Evolutionary conservation across 2,113 vertebrate genomes (phyloP), one percentile per base, ranked within the genome.

Genomic region (Chlorodrepanis virens): DNA sequence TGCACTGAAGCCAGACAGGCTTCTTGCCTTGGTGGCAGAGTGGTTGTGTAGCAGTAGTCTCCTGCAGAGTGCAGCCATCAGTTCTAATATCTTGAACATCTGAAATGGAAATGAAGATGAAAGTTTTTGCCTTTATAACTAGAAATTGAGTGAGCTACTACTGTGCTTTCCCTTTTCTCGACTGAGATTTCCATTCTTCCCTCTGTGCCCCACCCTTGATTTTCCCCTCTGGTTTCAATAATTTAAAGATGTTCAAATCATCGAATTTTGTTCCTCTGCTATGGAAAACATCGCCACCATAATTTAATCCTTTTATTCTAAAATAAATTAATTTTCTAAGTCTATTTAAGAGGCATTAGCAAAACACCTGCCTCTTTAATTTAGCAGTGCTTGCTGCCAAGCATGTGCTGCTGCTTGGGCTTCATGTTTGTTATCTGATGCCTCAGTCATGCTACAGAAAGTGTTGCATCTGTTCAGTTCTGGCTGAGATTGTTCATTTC

Each of bases 401-500:
- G 68, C 64, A 39, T 11, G 56, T 57, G 83, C 83, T 92, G 83
- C 81, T 89, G 10, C 68, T 89, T 72, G 78, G 75, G 71, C 71
- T 86, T 92, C 11, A 1, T 54, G 39, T 90, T 88, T 91, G 72
- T 81, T 87, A 79, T 88, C 60, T 57, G 61, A 65, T 93, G 84
- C 54, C 70, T 90, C 0, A 4, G 56, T 78, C 69, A 54, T 22
- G 27, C 72, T 54, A 56, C 70, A 63, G 49, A 78, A 91, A 79
- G 14, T 28, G 12, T 83, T 92, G 39, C 59, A 77, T 92, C 86
- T 94, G 74, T 83, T 89, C 71, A 40, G 20, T 63, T 77, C 83
- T 83, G 63, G 47, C 72, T 76, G 61, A 70, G 35, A 64, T 67
- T 80, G 79, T 83, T 95, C 45, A n/a, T 65, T 92, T 93, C 68